A percentile compares a stretch with the other conserved stretches of the same genome.
Evolutionary conservation across 1,140 invertebrate species (phyloP).

Genomic region (Ctenoplectra terminalis): DNA sequence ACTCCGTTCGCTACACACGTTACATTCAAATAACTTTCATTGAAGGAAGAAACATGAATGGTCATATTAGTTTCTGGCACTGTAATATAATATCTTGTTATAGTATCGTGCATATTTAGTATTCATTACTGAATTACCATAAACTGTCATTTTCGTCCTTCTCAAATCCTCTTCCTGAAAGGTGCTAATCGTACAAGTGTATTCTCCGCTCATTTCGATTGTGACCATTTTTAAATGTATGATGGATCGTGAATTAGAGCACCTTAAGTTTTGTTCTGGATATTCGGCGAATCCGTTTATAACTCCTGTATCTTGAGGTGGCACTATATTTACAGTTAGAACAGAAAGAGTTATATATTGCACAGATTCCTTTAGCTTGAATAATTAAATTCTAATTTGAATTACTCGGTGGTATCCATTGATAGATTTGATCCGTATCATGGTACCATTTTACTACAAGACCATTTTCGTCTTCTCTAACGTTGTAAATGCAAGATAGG

Average conservation of each 20-base stretch:
- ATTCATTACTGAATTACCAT: slow-evolving; percentile 82
- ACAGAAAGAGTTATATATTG: neutral
- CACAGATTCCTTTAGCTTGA: neutral
- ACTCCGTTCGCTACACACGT: slow-evolving; percentile 68
- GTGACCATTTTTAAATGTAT: slow-evolving; percentile 87
- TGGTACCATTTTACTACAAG: slow-evolving; percentile 92
- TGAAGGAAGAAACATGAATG: slow-evolving; percentile 57
- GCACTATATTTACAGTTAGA: slow-evolving; percentile 44
- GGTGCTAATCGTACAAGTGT: slow-evolving; percentile 88
- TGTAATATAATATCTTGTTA: slow-evolving; percentile 50
- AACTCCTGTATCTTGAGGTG: slow-evolving; percentile 85
- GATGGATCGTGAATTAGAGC: slow-evolving; percentile 85
- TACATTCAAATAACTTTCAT: slow-evolving; percentile 68
- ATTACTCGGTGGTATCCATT: slow-evolving; percentile 88
- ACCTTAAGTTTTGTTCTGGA: slow-evolving; percentile 85
- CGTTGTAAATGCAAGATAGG: slow-evolving; percentile 88
- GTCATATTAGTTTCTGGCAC: slow-evolving; percentile 66
- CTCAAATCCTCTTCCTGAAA: slow-evolving; percentile 86
- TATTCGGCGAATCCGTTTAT: slow-evolving; percentile 86
- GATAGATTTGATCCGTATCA: slow-evolving; percentile 87
- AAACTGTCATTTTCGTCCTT: slow-evolving; percentile 88
- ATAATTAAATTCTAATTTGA: neutral
- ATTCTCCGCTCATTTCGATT: slow-evolving; percentile 88
- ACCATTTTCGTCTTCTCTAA: slow-evolving; percentile 84
- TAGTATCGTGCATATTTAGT: neutral